Conservation (phyloP, 2,888 invertebrate genomes). For the Euplagia quadripunctaria region DNA sequence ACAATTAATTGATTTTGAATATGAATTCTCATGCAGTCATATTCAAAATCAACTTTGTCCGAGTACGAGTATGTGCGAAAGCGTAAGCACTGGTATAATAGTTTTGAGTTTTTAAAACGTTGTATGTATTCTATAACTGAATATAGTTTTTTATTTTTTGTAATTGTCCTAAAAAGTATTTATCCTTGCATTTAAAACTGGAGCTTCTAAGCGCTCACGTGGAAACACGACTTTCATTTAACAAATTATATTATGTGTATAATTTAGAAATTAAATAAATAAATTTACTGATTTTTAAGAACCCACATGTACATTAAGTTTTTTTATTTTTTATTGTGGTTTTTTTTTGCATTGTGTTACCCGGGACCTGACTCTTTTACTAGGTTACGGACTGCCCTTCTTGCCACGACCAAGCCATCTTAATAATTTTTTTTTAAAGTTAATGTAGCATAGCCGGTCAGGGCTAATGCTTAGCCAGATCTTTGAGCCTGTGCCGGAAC, state of each 20-base stretch:
- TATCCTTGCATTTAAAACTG: neutral
- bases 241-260: neutral
- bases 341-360: neutral
- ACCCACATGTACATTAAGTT: neutral
- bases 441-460: no score
- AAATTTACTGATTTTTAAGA: neutral
- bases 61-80: no score
- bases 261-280: neutral
- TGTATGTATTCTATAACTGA: no score
- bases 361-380: neutral
- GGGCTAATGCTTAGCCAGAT: no score
- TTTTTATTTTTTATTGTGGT: neutral
- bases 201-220: neutral
- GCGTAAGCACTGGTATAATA: no score
- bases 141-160: no score
- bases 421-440: neutral
- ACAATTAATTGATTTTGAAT: no score
- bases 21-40: no score
- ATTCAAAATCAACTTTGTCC: no score
- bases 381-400: neutral
- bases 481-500: no score
- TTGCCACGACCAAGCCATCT: neutral
- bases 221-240: neutral
- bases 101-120: no score
- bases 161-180: no score